Percentiles rank a stretch among this genome's conserved stretches.
phyloP scores from a whole-genome alignment of 2,113 vertebrate species.

The Neogobius melanostomus region DNA sequence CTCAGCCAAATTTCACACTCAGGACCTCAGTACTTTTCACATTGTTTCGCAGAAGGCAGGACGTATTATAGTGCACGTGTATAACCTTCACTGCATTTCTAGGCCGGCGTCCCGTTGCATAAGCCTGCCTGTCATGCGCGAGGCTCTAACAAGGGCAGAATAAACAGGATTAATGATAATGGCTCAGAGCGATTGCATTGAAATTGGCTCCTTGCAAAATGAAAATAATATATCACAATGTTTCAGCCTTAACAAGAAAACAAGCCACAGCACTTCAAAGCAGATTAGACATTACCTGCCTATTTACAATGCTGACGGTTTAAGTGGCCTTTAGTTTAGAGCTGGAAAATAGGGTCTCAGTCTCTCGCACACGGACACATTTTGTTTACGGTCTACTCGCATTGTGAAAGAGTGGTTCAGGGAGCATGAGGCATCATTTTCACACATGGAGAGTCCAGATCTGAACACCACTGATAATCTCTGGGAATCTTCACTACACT shows the following conservation, averaged over 20 bases:
- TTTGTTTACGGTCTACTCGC: too few species aligned
- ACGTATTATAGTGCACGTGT: not conserved
- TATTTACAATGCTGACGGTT: not conserved
- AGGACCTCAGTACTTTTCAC: not conserved
- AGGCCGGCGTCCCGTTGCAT: not conserved
- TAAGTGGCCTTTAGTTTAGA: not conserved
- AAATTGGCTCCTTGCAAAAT: not conserved
- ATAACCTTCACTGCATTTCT: not conserved
- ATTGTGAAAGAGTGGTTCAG: too few species aligned
- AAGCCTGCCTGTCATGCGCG: not conserved
- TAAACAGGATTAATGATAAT: not conserved
- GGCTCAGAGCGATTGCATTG: not conserved
- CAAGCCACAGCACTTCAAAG: not conserved
- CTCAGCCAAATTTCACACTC: not conserved
- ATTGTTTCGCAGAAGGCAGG: not conserved
- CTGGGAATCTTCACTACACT: too few species aligned
- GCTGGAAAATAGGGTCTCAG: not conserved
- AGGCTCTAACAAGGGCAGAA: slow-evolving; percentile 4
- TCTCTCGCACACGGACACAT: too few species aligned
- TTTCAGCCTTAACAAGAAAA: slow-evolving; percentile 1
- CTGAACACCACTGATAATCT: too few species aligned
- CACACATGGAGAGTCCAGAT: too few species aligned
- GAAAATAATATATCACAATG: not conserved
- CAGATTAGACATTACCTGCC: not conserved
- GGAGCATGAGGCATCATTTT: too few species aligned